Conservation (phyloP, 2,888 invertebrate genomes). For the Trachelus iudaicus region DNA sequence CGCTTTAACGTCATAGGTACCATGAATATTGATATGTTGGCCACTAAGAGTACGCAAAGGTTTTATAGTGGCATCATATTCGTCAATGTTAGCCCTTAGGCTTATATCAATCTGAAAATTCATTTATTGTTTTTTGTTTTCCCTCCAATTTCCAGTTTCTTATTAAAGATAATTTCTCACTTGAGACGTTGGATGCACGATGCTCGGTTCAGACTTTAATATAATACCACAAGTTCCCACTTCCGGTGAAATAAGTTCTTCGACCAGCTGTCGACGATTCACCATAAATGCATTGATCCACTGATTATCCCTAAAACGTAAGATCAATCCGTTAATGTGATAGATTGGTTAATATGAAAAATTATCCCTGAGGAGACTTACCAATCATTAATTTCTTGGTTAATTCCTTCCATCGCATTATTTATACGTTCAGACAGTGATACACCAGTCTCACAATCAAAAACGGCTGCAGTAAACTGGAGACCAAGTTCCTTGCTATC, state of each 20-base stretch:
- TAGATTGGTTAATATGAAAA: neutral
- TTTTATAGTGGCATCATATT: neutral
- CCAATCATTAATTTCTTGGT: constrained; percentile 34
- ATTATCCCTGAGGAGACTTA: constrained; percentile 19
- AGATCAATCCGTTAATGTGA: constrained; percentile 5
- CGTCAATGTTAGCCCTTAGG: constrained; percentile 44
- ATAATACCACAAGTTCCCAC: constrained; percentile 50
- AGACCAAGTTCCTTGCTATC: constrained; percentile 51
- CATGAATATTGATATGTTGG: constrained; percentile 32
- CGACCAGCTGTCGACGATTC: constrained; percentile 33
- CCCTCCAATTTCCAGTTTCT: too few relatives aligned
- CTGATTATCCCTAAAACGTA: constrained; percentile 27
- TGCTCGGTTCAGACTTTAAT: constrained; percentile 45
- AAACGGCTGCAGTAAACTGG: constrained; percentile 34
- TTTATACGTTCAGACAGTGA: constrained; percentile 20
- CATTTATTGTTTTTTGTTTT: neutral
- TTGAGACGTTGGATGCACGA: constrained; percentile 49
- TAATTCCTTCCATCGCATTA: constrained; percentile 31
- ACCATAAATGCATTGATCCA: constrained; percentile 28
- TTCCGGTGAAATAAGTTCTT: constrained; percentile 39
- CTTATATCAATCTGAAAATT: constrained; percentile 44
- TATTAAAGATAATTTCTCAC: constrained; percentile 27
- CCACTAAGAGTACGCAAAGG: neutral
- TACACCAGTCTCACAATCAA: constrained; percentile 50
- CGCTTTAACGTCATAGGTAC: constrained; percentile 52